These are phyloP conservation scores for Oppia nitens DNA, from an alignment of 1,140 invertebrate species.

Conservation along the genomic window DNA sequence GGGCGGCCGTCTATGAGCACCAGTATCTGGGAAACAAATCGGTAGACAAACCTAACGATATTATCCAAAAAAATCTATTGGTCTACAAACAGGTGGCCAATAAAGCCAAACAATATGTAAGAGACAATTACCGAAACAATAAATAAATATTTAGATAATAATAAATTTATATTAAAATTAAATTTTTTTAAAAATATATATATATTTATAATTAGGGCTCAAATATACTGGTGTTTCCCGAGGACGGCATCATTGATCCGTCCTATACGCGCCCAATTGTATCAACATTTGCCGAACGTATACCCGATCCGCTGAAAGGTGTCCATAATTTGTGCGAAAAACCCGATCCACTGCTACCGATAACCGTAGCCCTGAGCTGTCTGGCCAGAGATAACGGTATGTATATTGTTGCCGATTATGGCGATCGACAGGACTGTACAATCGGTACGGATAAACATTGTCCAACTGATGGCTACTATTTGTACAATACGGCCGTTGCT, in stretches of 20 bases:
- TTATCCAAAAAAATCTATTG: slow-evolving; percentile 12
- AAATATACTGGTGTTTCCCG: slow-evolving; percentile 69
- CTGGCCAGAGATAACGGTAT: slow-evolving; percentile 34
- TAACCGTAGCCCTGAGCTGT: slow-evolving; percentile 36
- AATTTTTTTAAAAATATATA: no score
- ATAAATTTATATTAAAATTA: background rate
- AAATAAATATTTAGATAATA: no score
- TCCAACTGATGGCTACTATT: slow-evolving; percentile 28
- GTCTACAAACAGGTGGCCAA: slow-evolving; percentile 5
- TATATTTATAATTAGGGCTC: slow-evolving; percentile 39
- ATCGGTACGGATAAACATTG: slow-evolving; percentile 20
- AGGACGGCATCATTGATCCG: slow-evolving; percentile 34
- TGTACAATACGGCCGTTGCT: slow-evolving; percentile 58
- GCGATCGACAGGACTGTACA: slow-evolving; percentile 31
- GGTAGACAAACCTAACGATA: background rate
- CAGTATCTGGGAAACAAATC: background rate
- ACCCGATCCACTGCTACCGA: background rate
- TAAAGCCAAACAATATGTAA: slow-evolving; percentile 6
- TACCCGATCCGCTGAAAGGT: slow-evolving; percentile 10
- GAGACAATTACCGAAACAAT: no score
- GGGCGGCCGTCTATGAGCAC: slow-evolving; percentile 15
- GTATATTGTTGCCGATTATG: slow-evolving; percentile 52
- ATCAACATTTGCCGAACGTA: background rate
- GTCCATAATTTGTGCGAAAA: slow-evolving; percentile 13
- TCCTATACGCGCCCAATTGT: background rate